Conservation (phyloP, 2,888 invertebrate species). For the Pandemis cinnamomeana region DNA sequence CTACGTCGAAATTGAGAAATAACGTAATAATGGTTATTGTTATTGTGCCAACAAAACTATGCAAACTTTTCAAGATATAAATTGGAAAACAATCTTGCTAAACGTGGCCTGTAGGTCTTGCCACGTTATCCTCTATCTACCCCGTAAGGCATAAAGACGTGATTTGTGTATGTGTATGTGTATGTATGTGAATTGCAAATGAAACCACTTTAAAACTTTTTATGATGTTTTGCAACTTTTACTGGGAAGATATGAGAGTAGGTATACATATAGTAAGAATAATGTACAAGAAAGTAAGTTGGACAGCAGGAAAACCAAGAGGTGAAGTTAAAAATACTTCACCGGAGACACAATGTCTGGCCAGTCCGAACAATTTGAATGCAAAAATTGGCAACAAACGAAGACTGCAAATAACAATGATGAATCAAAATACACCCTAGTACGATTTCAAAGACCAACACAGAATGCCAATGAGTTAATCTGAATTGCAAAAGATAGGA, state of each 20-base stretch:
- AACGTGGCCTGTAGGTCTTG: too few relatives aligned
- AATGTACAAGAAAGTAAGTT: slow-evolving; percentile 22
- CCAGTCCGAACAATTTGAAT: slow-evolving; percentile 21
- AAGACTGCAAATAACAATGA: slow-evolving; percentile 10
- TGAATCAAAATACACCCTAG: slow-evolving; percentile 2
- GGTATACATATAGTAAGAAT: neutral
- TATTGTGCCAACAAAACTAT: slow-evolving; percentile 8
- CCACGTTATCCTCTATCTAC: too few relatives aligned
- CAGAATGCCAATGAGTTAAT: neutral
- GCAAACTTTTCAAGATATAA: neutral
- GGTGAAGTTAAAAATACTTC: slow-evolving; percentile 31
- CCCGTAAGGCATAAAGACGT: too few relatives aligned
- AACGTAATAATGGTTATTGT: slow-evolving; percentile 8
- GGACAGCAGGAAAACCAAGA: slow-evolving; percentile 14
- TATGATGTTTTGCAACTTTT: neutral
- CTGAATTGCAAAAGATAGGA: neutral
- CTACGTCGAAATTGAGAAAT: neutral
- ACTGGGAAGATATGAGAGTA: neutral
- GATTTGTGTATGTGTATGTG: too few relatives aligned
- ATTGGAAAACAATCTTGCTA: neutral
- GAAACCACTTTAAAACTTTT: slow-evolving; percentile 6
- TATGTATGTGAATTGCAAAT: too few relatives aligned
- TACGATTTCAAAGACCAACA: neutral
- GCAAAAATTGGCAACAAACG: slow-evolving; percentile 32
- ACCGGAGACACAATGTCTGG: slow-evolving; percentile 32